Evolutionary conservation across 2,797 vertebrate genomes (phyloP).

Genomic region (Lophotriccus pileatus): DNA sequence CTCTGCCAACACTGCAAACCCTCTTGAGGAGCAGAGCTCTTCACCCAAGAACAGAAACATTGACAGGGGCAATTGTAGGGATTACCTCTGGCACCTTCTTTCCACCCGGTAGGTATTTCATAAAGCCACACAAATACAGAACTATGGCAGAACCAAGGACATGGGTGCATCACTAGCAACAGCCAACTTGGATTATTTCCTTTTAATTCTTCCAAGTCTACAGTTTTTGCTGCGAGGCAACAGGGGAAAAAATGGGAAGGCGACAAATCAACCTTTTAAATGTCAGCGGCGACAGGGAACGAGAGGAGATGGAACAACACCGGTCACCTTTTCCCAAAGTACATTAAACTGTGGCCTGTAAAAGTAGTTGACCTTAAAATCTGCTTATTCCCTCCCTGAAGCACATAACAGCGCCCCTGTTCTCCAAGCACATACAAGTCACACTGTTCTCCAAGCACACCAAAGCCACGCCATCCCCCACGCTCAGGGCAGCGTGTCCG

Average conservation of each 20-base stretch:
- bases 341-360: background rate
- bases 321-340: background rate
- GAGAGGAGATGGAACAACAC: background rate
- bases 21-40: background rate
- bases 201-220: background rate
- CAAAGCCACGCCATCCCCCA: background rate
- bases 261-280: background rate
- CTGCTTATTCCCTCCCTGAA: background rate
- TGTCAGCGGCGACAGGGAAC: accelerated
- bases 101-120: accelerated
- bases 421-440: background rate
- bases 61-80: accelerated
- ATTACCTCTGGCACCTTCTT: background rate
- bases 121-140: background rate
- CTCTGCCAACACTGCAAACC: background rate
- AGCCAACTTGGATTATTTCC: background rate
- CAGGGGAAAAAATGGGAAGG: background rate
- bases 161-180: background rate
- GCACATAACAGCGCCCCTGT: background rate
- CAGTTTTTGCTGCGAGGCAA: background rate
- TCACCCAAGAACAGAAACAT: background rate
- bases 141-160: background rate
- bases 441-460: background rate
- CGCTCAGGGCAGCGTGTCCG: accelerated
- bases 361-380: background rate